Conservation (phyloP, 2,797 vertebrate genomes). For the Columba guinea region DNA sequence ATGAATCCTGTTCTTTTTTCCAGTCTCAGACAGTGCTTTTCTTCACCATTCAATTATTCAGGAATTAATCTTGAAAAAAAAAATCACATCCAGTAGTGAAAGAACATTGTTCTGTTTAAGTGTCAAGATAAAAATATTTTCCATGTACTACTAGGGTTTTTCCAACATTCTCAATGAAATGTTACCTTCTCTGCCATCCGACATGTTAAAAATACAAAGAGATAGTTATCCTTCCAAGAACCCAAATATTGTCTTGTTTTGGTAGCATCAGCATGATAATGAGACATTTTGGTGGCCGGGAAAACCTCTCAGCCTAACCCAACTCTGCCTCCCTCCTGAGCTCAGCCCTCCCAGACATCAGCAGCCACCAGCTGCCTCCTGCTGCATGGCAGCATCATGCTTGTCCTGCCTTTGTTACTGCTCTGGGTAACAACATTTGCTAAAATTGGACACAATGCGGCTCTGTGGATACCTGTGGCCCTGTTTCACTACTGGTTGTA, state of each 20-base stretch:
- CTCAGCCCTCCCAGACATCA: background rate
- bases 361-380: background rate
- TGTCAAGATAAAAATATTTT: background rate
- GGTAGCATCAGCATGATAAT: background rate
- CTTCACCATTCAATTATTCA: background rate
- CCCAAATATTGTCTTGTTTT: background rate
- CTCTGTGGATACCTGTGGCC: background rate
- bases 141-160: background rate
- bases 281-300: too few species aligned
- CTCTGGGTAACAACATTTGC: background rate
- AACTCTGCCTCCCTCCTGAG: background rate
- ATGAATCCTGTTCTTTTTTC: background rate
- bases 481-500: background rate
- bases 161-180: background rate
- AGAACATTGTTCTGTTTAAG: background rate
- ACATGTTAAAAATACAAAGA: background rate
- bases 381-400: background rate
- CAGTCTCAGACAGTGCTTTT: background rate
- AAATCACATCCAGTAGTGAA: background rate
- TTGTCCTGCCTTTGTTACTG: background rate
- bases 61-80: background rate
- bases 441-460: accelerated
- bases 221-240: background rate
- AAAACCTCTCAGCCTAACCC: background rate
- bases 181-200: background rate